These are phyloP conservation scores for Pheosia gnoma DNA, from an alignment of 2,888 invertebrate genomes.

Conservation along the genomic window DNA sequence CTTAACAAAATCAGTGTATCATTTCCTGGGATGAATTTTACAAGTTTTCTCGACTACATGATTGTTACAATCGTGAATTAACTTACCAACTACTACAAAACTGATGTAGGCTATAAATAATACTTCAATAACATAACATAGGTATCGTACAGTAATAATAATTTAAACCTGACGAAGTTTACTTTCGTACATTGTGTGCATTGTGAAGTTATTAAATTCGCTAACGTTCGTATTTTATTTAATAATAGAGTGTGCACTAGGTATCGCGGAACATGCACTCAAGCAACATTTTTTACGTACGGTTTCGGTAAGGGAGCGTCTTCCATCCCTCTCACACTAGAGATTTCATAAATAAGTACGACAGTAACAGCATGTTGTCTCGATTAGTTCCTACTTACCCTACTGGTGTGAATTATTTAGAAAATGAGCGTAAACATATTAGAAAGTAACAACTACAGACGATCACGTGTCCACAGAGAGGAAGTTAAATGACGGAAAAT, in stretches of 20 bases:
- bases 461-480: conserved; percentile 38
- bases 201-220: conserved; percentile 12
- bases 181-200: background rate
- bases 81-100: background rate
- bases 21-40: too few species aligned
- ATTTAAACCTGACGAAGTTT: background rate
- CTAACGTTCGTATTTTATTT: conserved; percentile 28
- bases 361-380: too few species aligned
- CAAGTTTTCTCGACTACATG: too few species aligned
- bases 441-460: conserved; percentile 41
- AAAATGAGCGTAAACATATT: conserved; percentile 42
- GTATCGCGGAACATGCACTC: conserved; percentile 23
- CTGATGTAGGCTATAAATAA: background rate
- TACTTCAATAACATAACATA: background rate
- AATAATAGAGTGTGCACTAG: conserved; percentile 29
- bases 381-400: too few species aligned
- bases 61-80: background rate
- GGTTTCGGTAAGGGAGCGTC: too few species aligned
- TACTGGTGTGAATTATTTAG: conserved; percentile 37
- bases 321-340: too few species aligned
- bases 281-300: too few species aligned
- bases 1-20: too few species aligned
- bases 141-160: background rate
- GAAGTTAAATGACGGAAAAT: conserved; percentile 41
- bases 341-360: too few species aligned